These are phyloP conservation scores for Polypedilum vanderplanki DNA, from an alignment of 1,140 invertebrate genomes.

Conservation along the genomic window DNA sequence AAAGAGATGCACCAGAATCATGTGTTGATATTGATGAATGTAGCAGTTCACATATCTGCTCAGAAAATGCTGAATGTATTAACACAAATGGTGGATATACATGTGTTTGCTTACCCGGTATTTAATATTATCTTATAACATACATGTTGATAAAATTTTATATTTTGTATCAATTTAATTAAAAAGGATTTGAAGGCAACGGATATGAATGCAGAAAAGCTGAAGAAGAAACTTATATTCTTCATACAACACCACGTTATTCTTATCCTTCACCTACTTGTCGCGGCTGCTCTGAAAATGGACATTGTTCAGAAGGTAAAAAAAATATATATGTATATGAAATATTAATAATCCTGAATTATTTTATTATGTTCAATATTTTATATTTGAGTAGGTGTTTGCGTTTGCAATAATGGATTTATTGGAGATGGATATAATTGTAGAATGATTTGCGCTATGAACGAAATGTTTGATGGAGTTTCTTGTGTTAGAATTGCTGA, in stretches of 20 bases:
- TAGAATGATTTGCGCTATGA: slow-evolving; percentile 40
- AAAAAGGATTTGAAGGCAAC: slow-evolving; percentile 50
- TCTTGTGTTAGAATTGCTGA: slow-evolving; percentile 36
- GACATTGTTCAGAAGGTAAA: slow-evolving; percentile 48
- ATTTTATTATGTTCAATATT: too few species aligned
- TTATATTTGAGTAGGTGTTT: slow-evolving; percentile 32
- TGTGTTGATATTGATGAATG: slow-evolving; percentile 88
- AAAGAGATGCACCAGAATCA: slow-evolving; percentile 43
- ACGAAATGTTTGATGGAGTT: slow-evolving; percentile 43
- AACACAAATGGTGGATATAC: slow-evolving; percentile 74
- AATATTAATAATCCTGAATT: too few species aligned
- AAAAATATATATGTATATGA: too few species aligned
- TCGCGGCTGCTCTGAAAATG: slow-evolving; percentile 47
- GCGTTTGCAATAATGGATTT: slow-evolving; percentile 67
- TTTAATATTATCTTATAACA: neutral
- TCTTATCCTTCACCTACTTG: slow-evolving; percentile 39
- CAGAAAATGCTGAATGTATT: slow-evolving; percentile 71
- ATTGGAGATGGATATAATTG: slow-evolving; percentile 67
- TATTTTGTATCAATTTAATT: neutral
- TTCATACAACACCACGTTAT: neutral
- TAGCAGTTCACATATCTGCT: slow-evolving; percentile 61
- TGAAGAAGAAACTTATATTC: slow-evolving; percentile 24
- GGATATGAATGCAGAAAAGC: slow-evolving; percentile 41
- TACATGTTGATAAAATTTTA: too few species aligned
- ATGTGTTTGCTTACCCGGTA: slow-evolving; percentile 59